Conservation (phyloP, 2,113 vertebrate genomes). For the Neotragus moschatus region DNA sequence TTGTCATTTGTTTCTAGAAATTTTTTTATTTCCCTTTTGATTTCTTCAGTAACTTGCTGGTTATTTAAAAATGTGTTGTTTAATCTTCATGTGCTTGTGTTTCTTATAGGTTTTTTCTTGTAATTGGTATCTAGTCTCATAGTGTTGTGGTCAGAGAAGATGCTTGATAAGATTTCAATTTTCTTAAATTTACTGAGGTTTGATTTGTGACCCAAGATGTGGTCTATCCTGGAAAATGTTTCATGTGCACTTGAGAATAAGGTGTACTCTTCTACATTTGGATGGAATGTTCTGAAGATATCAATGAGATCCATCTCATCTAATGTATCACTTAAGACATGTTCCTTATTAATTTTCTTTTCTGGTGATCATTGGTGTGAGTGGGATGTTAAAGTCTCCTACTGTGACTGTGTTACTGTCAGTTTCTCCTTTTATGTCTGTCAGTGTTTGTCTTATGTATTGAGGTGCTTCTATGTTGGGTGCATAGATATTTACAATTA, state of each 20-base stretch:
- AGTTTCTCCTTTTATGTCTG: background rate
- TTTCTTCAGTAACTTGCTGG: background rate
- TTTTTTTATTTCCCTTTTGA: background rate
- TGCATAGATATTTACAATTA: background rate
- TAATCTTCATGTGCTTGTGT: background rate
- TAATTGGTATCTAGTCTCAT: background rate
- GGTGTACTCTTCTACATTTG: background rate
- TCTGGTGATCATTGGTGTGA: background rate
- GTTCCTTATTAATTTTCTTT: background rate
- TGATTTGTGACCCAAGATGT: background rate
- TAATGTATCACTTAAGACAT: background rate
- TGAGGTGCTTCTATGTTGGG: background rate
- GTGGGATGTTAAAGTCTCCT: background rate
- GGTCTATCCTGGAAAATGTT: background rate
- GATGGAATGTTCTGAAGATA: background rate
- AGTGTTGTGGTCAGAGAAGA: background rate
- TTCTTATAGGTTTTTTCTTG: background rate
- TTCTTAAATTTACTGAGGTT: background rate
- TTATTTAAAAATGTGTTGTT: background rate
- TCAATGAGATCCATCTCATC: background rate
- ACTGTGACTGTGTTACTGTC: background rate
- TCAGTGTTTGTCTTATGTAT: background rate
- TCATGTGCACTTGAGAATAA: background rate
- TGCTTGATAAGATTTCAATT: background rate
- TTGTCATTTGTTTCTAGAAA: background rate